Base-by-base conservation (phyloP, 2,888 invertebrate genomes). In the Tupiocoris notatus region DNA sequence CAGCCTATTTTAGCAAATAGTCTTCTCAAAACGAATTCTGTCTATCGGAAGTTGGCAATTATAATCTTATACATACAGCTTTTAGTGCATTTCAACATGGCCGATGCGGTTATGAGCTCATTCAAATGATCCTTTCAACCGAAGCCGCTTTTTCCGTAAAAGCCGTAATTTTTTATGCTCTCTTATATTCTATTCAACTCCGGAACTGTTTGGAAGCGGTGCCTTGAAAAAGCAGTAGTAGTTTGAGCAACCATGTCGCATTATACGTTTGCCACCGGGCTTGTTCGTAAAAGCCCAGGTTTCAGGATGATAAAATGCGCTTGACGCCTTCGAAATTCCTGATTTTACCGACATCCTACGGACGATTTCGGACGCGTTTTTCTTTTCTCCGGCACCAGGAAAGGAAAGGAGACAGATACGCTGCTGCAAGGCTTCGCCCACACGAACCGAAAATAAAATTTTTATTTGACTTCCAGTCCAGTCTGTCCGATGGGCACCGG, bases 381-480 rank as follows among this genome's bases (percentile, higher is more conserved):
- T 39, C 39, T 39, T 39, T 12, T 12, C 12, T 12, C 3, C 39
- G 39, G 12, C 39, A 39, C 12, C 39, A 39, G 39, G 12, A 12
- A 39, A 39, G 3, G 39, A 39, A 39, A 12, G 3, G 39, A n/a
- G n/a, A n/a, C n/a, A n/a, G n/a, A n/a, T n/a, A n/a, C n/a, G 39
- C 39, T 12, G 39, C 12, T 39, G 39, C 39, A 39, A 39, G 56
- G 9, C 57, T 57, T 25, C 67, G 57, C 67, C 67, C 67, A 67
- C 67, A 67, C 67, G 67, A 20, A 39, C 56, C 57, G 57, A 70
- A 70, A 70, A 70, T 70, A 70, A 70, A 70, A 70, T 59, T 70
- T 70, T 70, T 70, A 67, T 67, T 67, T 67, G 70, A 57, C 73
- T 61, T 62, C 73, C 54, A 73, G 39, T 39, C 39, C 39, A 39